phyloP scores from a whole-genome alignment of 2,888 invertebrate species.

The Athalia rosae region DNA sequence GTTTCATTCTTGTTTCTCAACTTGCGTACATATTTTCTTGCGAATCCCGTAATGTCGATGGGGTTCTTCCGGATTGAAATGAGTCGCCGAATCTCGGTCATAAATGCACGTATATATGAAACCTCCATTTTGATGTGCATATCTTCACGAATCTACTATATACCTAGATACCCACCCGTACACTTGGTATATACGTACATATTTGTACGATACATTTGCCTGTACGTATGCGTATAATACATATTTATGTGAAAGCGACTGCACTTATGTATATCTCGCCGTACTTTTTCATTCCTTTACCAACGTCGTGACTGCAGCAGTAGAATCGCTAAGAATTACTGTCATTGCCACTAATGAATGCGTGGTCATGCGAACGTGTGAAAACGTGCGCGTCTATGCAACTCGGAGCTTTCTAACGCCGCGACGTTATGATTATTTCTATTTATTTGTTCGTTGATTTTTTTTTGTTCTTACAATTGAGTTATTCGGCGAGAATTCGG shows the following conservation, averaged over 20 bases:
- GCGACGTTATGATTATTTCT: not conserved
- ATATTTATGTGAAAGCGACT: too few relatives aligned
- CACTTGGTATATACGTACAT: too few relatives aligned
- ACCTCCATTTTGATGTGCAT: not conserved
- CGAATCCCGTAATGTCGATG: slow-evolving; percentile 14
- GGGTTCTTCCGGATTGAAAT: not conserved
- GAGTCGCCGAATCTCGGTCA: not conserved
- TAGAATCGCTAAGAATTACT: too few relatives aligned
- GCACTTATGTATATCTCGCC: too few relatives aligned
- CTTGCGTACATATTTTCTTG: not conserved
- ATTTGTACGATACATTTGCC: too few relatives aligned
- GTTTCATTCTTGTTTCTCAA: not conserved
- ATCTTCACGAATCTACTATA: not conserved
- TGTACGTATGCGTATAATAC: too few relatives aligned
- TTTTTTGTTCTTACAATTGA: not conserved
- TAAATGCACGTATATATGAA: not conserved
- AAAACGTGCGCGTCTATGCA: too few relatives aligned
- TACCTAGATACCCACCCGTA: not conserved
- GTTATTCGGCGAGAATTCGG: slow-evolving; percentile 10
- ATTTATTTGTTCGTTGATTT: not conserved
- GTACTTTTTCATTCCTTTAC: too few relatives aligned
- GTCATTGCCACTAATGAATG: too few relatives aligned
- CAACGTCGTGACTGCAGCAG: too few relatives aligned
- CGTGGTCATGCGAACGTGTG: too few relatives aligned
- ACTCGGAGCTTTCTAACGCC: too few relatives aligned